These are phyloP conservation scores for Drosophila quadrilineata DNA, from an alignment of 1,140 invertebrate genomes.

Conservation along the genomic window DNA sequence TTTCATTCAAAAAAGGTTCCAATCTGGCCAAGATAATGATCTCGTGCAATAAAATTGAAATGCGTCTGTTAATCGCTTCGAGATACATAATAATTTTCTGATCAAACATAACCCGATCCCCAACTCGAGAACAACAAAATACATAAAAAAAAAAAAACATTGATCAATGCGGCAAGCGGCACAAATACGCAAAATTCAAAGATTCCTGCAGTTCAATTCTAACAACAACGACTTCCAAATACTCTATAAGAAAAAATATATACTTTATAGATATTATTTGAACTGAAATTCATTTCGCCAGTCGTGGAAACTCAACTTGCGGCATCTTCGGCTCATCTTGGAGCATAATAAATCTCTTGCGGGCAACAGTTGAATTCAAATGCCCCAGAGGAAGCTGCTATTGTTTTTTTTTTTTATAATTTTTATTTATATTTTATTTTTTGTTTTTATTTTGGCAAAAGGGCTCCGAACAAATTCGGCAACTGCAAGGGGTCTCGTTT, in stretches of 20 bases:
- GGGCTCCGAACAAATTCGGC: slow-evolving; percentile 64
- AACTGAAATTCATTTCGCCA: no score
- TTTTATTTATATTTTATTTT: no score
- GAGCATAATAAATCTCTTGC: slow-evolving; percentile 58
- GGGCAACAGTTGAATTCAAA: slow-evolving; percentile 59
- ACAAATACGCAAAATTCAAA: slow-evolving; percentile 69
- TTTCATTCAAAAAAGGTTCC: slow-evolving; percentile 18
- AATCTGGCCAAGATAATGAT: slow-evolving; percentile 63
- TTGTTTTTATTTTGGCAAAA: no score
- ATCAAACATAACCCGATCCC: slow-evolving; percentile 41
- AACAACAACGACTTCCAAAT: no score
- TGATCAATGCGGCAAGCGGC: no score
- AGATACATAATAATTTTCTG: slow-evolving; percentile 78
- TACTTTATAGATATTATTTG: no score
- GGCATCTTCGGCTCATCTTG: no score
- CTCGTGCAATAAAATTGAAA: slow-evolving; percentile 76
- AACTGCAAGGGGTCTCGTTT: slow-evolving; percentile 10
- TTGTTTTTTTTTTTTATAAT: no score
- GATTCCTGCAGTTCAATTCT: slow-evolving; percentile 39
- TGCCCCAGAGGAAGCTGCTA: slow-evolving; percentile 46
- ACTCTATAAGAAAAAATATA: no score
- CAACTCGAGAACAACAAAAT: no score
- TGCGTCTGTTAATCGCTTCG: slow-evolving; percentile 73
- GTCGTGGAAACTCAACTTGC: no score
- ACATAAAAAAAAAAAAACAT: no score